phyloP scores from a whole-genome alignment of 2,113 vertebrate species.

The Hippopotamus amphibius region DNA sequence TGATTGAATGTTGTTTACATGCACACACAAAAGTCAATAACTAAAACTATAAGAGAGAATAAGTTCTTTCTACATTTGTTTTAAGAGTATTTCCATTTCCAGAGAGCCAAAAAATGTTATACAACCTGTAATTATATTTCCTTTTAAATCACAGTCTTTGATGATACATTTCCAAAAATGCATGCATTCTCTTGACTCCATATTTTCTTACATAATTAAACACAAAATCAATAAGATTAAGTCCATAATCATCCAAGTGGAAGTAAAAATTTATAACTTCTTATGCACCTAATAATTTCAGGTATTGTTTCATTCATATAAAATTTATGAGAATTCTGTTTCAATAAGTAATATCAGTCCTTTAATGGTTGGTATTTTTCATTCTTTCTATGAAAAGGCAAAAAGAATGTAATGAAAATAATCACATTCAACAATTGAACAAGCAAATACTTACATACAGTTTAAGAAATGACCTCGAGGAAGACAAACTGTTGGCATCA shows the following conservation, averaged over 20 bases:
- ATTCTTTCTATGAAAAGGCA: background rate
- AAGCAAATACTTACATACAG: background rate
- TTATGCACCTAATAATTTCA: background rate
- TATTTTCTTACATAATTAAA: slow-evolving; percentile 1
- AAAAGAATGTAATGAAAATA: background rate
- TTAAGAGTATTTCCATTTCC: background rate
- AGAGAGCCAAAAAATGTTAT: background rate
- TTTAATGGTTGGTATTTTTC: slow-evolving; percentile 6
- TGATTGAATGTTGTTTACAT: background rate
- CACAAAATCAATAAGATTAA: background rate
- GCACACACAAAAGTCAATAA: background rate
- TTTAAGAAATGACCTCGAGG: background rate
- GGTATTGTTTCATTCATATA: slow-evolving; percentile 13
- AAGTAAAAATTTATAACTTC: background rate
- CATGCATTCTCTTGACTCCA: background rate
- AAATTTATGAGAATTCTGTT: slow-evolving; percentile 7
- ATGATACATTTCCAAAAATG: background rate
- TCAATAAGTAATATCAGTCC: background rate
- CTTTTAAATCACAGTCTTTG: background rate
- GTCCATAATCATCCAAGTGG: background rate
- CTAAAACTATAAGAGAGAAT: background rate
- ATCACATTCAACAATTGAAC: background rate
- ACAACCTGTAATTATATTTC: background rate
- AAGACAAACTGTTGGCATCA: background rate
- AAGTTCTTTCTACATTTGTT: background rate